These are phyloP conservation scores for Sclerodermus sp. DNA, from an alignment of 2,888 invertebrate species.

Conservation along the genomic window DNA sequence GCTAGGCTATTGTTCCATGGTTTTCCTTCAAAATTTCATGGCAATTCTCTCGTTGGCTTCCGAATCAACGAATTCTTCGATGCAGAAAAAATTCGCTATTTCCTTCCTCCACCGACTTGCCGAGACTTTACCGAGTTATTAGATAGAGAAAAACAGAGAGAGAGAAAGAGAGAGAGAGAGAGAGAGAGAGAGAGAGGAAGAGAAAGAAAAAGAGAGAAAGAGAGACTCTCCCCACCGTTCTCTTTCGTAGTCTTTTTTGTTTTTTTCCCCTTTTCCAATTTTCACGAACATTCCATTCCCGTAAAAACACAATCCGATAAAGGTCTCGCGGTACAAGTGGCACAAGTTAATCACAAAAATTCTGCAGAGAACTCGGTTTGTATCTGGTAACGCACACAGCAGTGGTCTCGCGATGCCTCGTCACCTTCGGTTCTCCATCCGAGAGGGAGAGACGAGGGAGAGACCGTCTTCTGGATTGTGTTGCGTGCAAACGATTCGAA, in stretches of 20 bases:
- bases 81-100: no score
- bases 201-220: constrained; percentile 1
- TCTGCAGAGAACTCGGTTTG: constrained; percentile 22
- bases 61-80: no score
- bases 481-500: no score
- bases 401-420: background rate
- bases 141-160: no score
- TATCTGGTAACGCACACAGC: background rate
- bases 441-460: constrained; percentile 3
- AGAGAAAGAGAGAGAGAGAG: no score
- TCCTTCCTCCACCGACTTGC: background rate
- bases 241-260: constrained; percentile 1
- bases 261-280: constrained; percentile 12
- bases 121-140: background rate
- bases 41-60: no score
- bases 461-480: background rate
- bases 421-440: constrained; percentile 5
- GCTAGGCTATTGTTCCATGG: no score
- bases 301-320: constrained; percentile 18
- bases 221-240: background rate
- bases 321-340: constrained; percentile 40
- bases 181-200: constrained; percentile 5
- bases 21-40: no score
- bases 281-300: constrained; percentile 11
- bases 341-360: constrained; percentile 50